Evolutionary conservation across 1,140 invertebrate species (phyloP), one percentile per base, ranked within the genome.

Genomic region (Ceratitis capitata): DNA sequence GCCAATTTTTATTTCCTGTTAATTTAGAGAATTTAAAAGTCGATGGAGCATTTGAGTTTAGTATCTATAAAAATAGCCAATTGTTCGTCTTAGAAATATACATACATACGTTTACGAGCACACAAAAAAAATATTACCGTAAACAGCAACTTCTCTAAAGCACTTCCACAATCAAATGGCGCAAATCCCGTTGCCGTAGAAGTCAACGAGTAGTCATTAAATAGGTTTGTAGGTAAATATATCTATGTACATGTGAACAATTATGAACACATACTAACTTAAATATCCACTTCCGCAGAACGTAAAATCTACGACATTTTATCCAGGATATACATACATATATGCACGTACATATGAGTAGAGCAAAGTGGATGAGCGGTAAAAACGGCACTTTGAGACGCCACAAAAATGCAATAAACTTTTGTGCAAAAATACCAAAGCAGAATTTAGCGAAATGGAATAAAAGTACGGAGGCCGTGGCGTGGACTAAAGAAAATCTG

Each of bases 341-440:
- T n/a, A n/a, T n/a, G n/a, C n/a, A n/a, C n/a, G n/a, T n/a, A n/a
- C n/a, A n/a, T 45, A 78, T 78, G 45, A 39, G 69, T 78, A 45
- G 39, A 39, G 39, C 39, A 78, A 45, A 45, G 69, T 45, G 39
- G 19, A 42, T 78, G 39, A 78, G 39, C 45, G 69, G 69, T 78
- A 26, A 78, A 78, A 78, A 45, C 39, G 42, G 35, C 45, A 45
- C 69, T 78, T 78, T 78, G 39, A 78, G 69, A 78, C 39, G 69
- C 69, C 69, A 78, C 69, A 78, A 78, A 78, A 78, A 78, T 78
- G 69, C 69, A 78, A 78, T 78, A 78, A 78, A 78, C 69, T 47
- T 26, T 45, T 78, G 69, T 26, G 69, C 35, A 78, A 47, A n/a
- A 78, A 78, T 3, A 32, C 16, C 69, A 47, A 78, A 78, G 39